Conservation (phyloP, 2,113 vertebrate species). For the Lethenteron camtschaticum region DNA sequence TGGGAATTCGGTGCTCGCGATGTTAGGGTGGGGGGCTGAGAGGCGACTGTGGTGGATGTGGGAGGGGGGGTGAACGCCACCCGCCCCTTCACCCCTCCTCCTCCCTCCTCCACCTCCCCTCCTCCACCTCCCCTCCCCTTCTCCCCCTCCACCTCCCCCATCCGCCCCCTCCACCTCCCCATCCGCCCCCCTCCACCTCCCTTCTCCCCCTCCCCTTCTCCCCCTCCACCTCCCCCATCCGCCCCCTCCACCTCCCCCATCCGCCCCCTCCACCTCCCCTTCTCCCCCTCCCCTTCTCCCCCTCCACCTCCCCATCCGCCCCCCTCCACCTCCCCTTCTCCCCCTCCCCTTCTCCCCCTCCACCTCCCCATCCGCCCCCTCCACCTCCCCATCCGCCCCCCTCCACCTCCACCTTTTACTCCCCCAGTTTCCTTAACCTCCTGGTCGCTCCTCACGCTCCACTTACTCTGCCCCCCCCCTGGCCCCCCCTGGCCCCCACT, state of each 20-base stretch:
- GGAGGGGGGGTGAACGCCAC: slow-evolving; percentile 5
- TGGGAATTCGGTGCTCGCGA: too few relatives aligned
- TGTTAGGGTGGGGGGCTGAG: neutral
- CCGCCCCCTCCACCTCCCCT: neutral
- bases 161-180: too few relatives aligned
- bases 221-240: rapidly evolving
- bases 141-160: rapidly evolving
- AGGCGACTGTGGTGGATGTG: slow-evolving; percentile 5
- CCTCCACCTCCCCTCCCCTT: rapidly evolving
- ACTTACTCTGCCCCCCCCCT: neutral
- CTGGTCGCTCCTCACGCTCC: neutral
- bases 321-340: too few relatives aligned
- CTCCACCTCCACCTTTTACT: neutral
- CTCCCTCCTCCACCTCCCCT: too few relatives aligned
- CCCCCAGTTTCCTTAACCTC: neutral
- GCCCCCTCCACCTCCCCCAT: too few relatives aligned
- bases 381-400: too few relatives aligned
- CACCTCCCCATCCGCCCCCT: too few relatives aligned
- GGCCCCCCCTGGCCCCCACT: neutral
- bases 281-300: too few relatives aligned
- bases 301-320: slow-evolving; percentile 12
- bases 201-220: too few relatives aligned
- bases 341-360: too few relatives aligned
- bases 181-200: slow-evolving; percentile 15
- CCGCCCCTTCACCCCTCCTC: slow-evolving; percentile 9